Conservation (phyloP, 2,888 invertebrate genomes). For the Orthosia gracilis region DNA sequence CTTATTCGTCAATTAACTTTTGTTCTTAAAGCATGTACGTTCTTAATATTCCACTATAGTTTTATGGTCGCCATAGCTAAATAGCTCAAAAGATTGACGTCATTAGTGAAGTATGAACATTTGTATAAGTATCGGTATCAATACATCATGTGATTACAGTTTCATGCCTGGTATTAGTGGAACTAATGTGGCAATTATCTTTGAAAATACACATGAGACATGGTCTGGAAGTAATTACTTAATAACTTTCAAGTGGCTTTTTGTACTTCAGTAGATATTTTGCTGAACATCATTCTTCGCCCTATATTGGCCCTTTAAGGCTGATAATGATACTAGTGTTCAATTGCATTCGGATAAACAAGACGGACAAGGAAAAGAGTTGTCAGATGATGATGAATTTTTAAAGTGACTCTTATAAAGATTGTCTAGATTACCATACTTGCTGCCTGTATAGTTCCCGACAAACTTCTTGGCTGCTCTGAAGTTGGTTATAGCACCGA, state of each 20-base stretch:
- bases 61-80: constrained; percentile 70
- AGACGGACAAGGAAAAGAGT: too few species aligned
- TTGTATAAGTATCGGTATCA: constrained; percentile 46
- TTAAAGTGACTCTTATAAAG: too few species aligned
- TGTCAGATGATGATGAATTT: too few species aligned
- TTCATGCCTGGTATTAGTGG: constrained; percentile 24
- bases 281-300: background rate
- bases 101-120: constrained; percentile 53
- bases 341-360: background rate
- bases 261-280: background rate
- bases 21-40: constrained; percentile 55
- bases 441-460: background rate
- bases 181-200: constrained; percentile 44
- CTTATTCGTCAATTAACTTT: constrained; percentile 63
- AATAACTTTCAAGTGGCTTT: background rate
- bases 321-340: background rate
- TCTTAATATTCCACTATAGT: constrained; percentile 49
- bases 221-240: constrained; percentile 3
- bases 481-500: too few species aligned
- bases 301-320: background rate
- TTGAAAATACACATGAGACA: constrained; percentile 33
- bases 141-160: constrained; percentile 38
- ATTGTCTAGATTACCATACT: background rate
- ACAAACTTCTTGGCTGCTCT: too few species aligned
- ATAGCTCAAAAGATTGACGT: constrained; percentile 73